phyloP scores from a whole-genome alignment of 1,140 invertebrate genomes.

The Philaenus spumarius region DNA sequence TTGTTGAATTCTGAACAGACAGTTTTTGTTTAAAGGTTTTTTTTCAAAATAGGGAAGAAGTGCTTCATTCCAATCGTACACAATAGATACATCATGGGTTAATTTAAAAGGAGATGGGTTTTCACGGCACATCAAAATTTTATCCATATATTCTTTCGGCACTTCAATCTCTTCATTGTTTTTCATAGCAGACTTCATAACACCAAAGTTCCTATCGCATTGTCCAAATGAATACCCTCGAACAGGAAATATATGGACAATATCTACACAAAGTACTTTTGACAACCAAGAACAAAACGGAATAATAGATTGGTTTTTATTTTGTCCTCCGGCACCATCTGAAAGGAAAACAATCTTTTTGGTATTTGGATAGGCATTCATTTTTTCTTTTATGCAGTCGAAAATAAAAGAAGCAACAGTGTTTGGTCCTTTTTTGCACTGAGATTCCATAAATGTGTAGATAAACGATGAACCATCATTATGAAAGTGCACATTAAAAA shows the following conservation, averaged over 20 bases:
- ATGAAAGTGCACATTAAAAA: constrained; percentile 18
- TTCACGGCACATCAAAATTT: background rate
- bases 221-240: constrained; percentile 23
- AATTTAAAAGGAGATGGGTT: background rate
- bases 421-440: constrained; percentile 9
- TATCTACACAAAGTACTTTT: constrained; percentile 1
- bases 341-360: constrained; percentile 9
- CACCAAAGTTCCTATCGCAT: constrained; percentile 27
- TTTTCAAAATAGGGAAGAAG: background rate
- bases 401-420: constrained; percentile 6
- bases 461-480: constrained; percentile 13
- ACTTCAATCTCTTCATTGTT: background rate
- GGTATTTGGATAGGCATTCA: background rate
- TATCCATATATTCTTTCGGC: background rate
- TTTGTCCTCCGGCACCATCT: constrained; percentile 16
- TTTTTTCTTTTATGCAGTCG: background rate
- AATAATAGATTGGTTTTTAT: too few species aligned
- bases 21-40: too few species aligned
- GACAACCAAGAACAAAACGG: constrained; percentile 15
- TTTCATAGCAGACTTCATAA: constrained; percentile 17
- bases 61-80: background rate
- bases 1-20: too few species aligned
- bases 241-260: constrained; percentile 25
- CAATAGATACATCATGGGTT: background rate
- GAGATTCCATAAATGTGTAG: constrained; percentile 14